Evolutionary conservation across 1,140 invertebrate species (phyloP).

Genomic region (Bombus huntii): DNA sequence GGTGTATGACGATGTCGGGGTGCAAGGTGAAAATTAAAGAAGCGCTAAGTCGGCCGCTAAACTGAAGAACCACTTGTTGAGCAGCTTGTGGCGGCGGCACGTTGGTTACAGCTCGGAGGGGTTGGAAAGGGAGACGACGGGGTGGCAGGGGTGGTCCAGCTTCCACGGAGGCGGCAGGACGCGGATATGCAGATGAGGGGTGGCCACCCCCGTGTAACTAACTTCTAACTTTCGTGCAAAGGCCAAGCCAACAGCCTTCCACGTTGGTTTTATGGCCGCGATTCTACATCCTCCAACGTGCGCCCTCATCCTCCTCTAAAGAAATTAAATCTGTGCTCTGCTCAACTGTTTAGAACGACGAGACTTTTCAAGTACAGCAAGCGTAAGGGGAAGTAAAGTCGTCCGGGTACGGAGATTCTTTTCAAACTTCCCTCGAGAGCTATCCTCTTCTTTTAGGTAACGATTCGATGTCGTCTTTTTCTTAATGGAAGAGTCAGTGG

Average conservation of each 20-base stretch:
- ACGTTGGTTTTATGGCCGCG: slow-evolving; percentile 38
- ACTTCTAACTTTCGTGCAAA: slow-evolving; percentile 78
- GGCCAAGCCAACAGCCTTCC: slow-evolving; percentile 42
- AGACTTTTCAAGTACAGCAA: background rate
- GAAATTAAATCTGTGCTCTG: slow-evolving; percentile 61
- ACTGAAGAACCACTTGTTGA: slow-evolving; percentile 83
- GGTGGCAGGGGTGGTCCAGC: slow-evolving; percentile 44
- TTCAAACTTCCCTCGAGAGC: background rate
- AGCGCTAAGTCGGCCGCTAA: slow-evolving; percentile 81
- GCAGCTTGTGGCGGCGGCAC: slow-evolving; percentile 70
- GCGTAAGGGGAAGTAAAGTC: background rate
- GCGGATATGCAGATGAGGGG: slow-evolving; percentile 81
- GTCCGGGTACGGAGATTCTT: background rate
- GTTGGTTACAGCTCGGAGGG: slow-evolving; percentile 70
- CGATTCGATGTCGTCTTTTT: background rate
- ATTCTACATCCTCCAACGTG: slow-evolving; percentile 17
- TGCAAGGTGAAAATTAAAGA: slow-evolving; percentile 78
- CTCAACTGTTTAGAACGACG: background rate
- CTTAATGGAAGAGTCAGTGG: too few species aligned
- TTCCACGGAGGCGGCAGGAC: slow-evolving; percentile 55
- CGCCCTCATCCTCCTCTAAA: background rate
- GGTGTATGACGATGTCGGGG: slow-evolving; percentile 3
- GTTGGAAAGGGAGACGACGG: slow-evolving; percentile 57
- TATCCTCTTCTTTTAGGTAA: background rate
- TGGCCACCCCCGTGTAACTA: slow-evolving; percentile 78